phyloP scores from a whole-genome alignment of 2,113 vertebrate genomes.

The Nesospiza acunhae region DNA sequence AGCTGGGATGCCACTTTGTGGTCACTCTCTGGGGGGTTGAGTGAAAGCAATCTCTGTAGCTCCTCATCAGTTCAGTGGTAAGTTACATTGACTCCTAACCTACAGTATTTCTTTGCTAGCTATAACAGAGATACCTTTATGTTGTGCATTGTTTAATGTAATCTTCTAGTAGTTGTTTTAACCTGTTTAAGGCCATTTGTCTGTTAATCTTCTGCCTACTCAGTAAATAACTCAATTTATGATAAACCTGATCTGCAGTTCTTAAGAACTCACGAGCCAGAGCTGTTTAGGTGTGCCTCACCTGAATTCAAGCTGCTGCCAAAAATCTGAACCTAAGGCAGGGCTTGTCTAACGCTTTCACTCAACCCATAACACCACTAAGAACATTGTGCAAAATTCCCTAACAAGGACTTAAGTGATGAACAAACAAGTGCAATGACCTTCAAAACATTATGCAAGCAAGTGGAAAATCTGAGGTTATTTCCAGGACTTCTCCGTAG shows the following conservation, averaged over 20 bases:
- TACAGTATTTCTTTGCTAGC: not conserved
- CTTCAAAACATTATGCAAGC: not conserved
- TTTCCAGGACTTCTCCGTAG: not conserved
- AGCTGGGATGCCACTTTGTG: not conserved
- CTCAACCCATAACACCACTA: not conserved
- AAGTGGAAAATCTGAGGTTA: not conserved
- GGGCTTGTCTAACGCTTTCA: not conserved
- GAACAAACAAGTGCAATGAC: not conserved
- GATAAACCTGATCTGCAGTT: not conserved
- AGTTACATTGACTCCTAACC: not conserved
- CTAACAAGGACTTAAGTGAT: not conserved
- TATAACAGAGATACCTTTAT: not conserved
- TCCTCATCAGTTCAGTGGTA: not conserved
- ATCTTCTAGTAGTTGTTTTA: not conserved
- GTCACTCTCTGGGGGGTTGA: rapidly evolving
- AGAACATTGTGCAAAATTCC: not conserved
- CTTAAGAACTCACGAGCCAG: not conserved
- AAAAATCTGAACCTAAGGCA: not conserved
- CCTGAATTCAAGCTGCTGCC: not conserved
- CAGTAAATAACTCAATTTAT: not conserved
- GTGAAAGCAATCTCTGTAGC: not conserved
- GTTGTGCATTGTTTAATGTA: not conserved
- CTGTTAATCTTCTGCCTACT: not conserved
- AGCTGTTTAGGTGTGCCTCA: not conserved
- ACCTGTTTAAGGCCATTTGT: not conserved